Evolutionary conservation across 2,797 vertebrate species (phyloP), one percentile per base, ranked within the genome.

Genomic region (Pygocentrus nattereri): DNA sequence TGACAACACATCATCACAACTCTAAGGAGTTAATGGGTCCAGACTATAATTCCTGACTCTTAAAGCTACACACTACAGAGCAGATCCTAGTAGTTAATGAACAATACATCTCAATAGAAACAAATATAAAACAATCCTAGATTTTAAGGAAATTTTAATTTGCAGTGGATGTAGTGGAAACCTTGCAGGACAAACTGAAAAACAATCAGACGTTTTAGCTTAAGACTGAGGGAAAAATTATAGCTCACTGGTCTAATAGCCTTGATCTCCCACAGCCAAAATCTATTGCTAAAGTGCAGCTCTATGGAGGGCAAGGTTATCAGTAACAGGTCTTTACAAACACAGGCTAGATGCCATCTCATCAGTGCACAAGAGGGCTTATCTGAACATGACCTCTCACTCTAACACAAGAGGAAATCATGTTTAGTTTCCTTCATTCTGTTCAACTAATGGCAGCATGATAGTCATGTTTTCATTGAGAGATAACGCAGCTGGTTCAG

Each of bases 241-340:
- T 72, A 65, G 50, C 52, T 7, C 12, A 1, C 11, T 41, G 25
- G 21, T 21, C 18, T 30, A 52, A 15, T 11, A 54, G 47, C 56
- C 54, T 79, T 71, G 56, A 75, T 54, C 31, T 13, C 23, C 31
- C 16, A 23, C 13, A 54, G 50, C 15, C 44, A 54, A 82, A 69
- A 34, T 64, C 70, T 7, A 54, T 18, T 82, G 49, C 19, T 38
- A 27, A 79, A 79, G 13, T 47, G 44, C 3, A 44, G 50, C 31
- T 59, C 7, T 75, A 31, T 38, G 7, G 25, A 50, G 11, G 23
- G n/a, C 30, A 79, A 74, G 72, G 58, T 61, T 77, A 82, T 82
- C 79, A 68, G 59, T 52, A 31, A 15, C 31, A 34, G 72, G 59
- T 27, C 67, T 80, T 73, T 68, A 41, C 68, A 80, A 82, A 85